Conservation (phyloP, 64 coral and sea anemone species). For the Orbicella faveolata region DNA sequence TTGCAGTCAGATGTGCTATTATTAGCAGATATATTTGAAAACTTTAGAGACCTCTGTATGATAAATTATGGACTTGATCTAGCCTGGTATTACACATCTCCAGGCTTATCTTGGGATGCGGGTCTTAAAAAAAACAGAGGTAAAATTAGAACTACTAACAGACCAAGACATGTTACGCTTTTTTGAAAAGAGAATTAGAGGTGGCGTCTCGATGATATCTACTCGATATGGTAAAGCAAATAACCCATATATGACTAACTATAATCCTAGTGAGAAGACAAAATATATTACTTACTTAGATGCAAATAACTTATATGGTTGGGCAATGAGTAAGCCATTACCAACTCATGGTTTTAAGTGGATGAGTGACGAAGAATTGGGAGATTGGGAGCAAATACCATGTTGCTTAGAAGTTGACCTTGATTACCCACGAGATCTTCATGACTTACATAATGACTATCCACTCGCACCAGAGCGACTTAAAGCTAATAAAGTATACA, state of each 20-base stretch:
- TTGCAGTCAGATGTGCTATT: background rate
- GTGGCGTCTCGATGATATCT: background rate
- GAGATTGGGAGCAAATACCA: background rate
- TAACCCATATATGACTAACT: background rate
- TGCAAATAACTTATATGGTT: background rate
- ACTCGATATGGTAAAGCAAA: background rate
- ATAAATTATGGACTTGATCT: background rate
- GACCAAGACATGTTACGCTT: background rate
- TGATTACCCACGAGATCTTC: no score
- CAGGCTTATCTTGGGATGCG: slow-evolving; percentile 2
- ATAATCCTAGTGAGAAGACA: background rate
- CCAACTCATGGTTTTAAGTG: slow-evolving; percentile 2
- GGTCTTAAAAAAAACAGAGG: background rate
- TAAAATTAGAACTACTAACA: background rate
- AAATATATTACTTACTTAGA: background rate
- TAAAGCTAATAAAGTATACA: no score
- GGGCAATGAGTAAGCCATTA: background rate
- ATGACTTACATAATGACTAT: no score
- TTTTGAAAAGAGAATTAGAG: background rate
- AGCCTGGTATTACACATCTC: background rate
- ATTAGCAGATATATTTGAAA: background rate
- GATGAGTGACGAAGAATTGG: background rate
- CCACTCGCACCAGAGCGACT: no score
- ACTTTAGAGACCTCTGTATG: background rate
- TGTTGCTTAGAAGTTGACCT: no score